These are phyloP conservation scores for Rynchops niger DNA, from an alignment of 2,113 vertebrate species.

Conservation along the genomic window DNA sequence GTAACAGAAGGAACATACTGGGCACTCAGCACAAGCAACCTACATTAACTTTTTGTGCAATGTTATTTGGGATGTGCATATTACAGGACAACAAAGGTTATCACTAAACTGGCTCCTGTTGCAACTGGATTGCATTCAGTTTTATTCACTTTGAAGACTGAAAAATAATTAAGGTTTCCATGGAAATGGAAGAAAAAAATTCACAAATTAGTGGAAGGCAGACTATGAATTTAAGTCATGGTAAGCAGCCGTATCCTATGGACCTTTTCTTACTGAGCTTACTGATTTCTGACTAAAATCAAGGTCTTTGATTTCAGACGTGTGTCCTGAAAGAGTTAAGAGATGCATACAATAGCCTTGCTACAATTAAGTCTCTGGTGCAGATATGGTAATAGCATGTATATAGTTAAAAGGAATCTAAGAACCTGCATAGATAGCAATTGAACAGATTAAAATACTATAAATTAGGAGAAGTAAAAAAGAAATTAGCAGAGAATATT, in stretches of 20 bases:
- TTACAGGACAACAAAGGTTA: neutral
- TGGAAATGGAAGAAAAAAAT: neutral
- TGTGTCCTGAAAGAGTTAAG: neutral
- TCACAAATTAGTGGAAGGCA: neutral
- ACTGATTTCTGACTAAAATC: neutral
- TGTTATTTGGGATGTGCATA: neutral
- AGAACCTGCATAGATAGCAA: neutral
- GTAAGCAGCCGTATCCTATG: neutral
- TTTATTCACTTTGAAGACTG: neutral
- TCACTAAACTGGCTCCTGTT: neutral
- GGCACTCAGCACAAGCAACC: neutral
- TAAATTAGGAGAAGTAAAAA: neutral
- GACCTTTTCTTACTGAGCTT: neutral
- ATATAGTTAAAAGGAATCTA: neutral
- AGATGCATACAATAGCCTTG: neutral
- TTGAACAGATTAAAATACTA: neutral
- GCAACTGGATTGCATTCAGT: neutral
- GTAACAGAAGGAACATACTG: neutral
- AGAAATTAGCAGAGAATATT: neutral
- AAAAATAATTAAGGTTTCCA: neutral
- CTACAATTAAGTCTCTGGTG: neutral
- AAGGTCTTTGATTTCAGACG: neutral
- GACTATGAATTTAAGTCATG: neutral
- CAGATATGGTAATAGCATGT: neutral
- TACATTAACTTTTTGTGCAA: neutral